These are phyloP conservation scores for Malurus leucopterus DNA, from an alignment of 2,797 vertebrate species.

Conservation along the genomic window DNA sequence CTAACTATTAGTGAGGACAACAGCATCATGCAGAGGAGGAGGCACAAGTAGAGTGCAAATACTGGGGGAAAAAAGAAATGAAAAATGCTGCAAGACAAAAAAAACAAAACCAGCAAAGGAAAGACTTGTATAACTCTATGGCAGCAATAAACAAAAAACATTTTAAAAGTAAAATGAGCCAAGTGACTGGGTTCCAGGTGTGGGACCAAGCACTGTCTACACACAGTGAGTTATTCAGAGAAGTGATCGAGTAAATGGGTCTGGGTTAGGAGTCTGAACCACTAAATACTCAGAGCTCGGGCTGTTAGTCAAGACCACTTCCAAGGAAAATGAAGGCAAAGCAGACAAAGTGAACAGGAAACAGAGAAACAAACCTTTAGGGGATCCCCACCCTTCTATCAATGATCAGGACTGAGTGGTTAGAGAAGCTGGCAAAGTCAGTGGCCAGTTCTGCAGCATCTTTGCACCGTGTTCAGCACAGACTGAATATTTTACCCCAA, in stretches of 20 bases:
- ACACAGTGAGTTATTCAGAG: fast-evolving
- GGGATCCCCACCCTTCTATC: neutral
- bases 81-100: neutral
- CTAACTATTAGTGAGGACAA: neutral
- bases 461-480: neutral
- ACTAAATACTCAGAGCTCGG: neutral
- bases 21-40: neutral
- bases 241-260: neutral
- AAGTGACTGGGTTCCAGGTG: neutral
- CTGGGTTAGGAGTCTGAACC: neutral
- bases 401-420: neutral
- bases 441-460: fast-evolving
- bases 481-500: neutral
- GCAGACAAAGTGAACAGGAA: neutral
- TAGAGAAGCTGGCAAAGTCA: neutral
- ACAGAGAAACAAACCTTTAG: slow-evolving; percentile 8
- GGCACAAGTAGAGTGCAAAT: neutral
- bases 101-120: neutral
- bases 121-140: neutral
- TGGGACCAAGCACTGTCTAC: neutral
- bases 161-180: neutral
- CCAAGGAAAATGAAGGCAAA: neutral
- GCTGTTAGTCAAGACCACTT: neutral
- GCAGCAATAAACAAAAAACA: neutral
- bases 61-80: neutral